Evolutionary conservation across 2,113 vertebrate genomes (phyloP).

Genomic region (Amphiprion percula): DNA sequence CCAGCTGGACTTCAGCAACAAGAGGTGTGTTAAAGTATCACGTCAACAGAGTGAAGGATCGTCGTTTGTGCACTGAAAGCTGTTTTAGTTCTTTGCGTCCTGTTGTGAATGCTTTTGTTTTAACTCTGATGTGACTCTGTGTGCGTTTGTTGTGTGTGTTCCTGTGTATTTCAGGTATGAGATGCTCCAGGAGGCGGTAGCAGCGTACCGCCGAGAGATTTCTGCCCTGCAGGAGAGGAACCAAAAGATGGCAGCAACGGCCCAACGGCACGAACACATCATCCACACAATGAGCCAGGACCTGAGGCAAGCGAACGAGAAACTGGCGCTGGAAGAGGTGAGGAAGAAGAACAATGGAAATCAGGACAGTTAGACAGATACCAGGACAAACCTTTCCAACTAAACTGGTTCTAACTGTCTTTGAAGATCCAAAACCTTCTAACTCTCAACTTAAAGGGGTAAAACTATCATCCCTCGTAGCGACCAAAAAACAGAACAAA

Average conservation of each 20-base stretch:
- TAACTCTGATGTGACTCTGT: not conserved
- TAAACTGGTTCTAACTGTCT: no score
- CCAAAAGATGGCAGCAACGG: slow-evolving; percentile 90
- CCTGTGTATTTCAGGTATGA: slow-evolving; percentile 86
- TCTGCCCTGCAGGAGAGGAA: slow-evolving; percentile 90
- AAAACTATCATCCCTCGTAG: no score
- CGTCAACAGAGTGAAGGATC: no score
- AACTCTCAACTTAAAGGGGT: no score
- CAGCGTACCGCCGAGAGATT: slow-evolving; percentile 92
- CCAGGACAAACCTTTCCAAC: not conserved
- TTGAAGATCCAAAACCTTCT: no score
- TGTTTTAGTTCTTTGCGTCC: not conserved
- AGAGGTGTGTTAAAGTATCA: slow-evolving; percentile 85
- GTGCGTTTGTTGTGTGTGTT: not conserved
- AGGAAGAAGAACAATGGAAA: not conserved
- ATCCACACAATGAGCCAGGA: slow-evolving; percentile 97
- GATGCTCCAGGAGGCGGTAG: slow-evolving; percentile 95
- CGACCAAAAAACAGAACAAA: no score
- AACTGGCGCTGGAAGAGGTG: slow-evolving; percentile 93
- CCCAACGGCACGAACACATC: slow-evolving; percentile 92
- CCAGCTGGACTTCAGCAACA: slow-evolving; percentile 94
- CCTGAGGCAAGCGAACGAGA: slow-evolving; percentile 91
- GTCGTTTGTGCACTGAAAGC: not conserved
- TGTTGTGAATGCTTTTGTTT: not conserved
- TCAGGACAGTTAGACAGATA: not conserved